phyloP scores from a whole-genome alignment of 1,140 invertebrate species.

The Eulimnadia texana region DNA sequence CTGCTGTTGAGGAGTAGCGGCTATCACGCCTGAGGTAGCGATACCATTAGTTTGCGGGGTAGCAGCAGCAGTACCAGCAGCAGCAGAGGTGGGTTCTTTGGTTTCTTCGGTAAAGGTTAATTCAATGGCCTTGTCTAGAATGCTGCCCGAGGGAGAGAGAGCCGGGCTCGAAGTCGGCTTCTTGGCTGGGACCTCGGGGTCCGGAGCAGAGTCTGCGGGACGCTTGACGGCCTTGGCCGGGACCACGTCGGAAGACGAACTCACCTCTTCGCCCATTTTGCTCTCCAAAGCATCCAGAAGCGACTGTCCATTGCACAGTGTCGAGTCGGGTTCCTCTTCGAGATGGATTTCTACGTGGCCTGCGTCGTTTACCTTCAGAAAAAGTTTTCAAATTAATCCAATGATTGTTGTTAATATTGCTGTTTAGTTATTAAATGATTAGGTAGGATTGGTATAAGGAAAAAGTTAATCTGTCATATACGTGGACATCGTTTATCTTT shows the following conservation, averaged over 20 bases:
- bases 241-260: not conserved
- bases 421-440: no score
- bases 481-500: no score
- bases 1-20: not conserved
- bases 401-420: no score
- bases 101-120: slow-evolving; percentile 11
- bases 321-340: slow-evolving; percentile 11
- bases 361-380: slow-evolving; percentile 11
- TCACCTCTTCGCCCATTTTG: not conserved
- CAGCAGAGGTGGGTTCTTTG: not conserved
- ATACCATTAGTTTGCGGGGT: not conserved
- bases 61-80: not conserved
- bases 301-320: slow-evolving; percentile 12
- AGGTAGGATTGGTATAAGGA: no score
- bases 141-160: not conserved
- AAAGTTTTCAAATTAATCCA: no score
- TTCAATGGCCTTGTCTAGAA: slow-evolving; percentile 14
- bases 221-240: slow-evolving; percentile 2
- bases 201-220: not conserved
- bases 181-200: slow-evolving; percentile 1
- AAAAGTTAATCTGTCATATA: no score
- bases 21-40: not conserved
- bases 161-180: not conserved
- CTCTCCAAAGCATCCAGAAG: slow-evolving; percentile 10
- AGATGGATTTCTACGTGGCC: slow-evolving; percentile 17